These are phyloP conservation scores for Epizoanthus scotinus DNA, from an alignment of 92 coral and sea anemone species.

Conservation along the genomic window DNA sequence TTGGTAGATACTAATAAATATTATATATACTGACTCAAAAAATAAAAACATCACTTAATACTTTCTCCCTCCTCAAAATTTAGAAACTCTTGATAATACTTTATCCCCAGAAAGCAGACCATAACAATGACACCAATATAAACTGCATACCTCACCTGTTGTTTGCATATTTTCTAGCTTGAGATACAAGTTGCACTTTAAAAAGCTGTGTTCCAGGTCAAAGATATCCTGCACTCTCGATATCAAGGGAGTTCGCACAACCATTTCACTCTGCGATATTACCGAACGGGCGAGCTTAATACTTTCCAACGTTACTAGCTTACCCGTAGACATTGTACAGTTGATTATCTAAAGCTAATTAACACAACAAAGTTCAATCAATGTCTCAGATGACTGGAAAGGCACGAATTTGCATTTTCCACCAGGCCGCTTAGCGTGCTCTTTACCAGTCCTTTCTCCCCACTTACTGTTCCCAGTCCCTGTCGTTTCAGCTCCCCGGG, in stretches of 20 bases:
- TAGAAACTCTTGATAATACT: no score
- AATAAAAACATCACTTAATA: no score
- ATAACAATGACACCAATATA: no score
- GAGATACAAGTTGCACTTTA: conserved; percentile 53
- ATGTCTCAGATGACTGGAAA: no score
- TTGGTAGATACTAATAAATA: no score
- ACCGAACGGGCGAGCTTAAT: conserved; percentile 49
- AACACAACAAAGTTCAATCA: no score
- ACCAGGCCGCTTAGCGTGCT: conserved; percentile 6
- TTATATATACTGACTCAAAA: no score
- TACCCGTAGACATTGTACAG: conserved; percentile 2
- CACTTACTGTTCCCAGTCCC: not conserved
- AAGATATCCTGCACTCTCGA: conserved; percentile 51
- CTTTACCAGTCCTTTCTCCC: conserved; percentile 1
- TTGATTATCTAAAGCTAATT: not conserved
- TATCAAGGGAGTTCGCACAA: conserved; percentile 64
- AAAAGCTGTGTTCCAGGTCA: conserved; percentile 45
- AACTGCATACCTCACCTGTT: conserved; percentile 32
- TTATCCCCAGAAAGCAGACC: no score
- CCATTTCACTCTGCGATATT: conserved; percentile 55
- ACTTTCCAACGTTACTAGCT: conserved; percentile 45
- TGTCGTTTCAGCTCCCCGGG: not conserved
- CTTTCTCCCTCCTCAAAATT: no score
- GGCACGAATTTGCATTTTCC: no score
- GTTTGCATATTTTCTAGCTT: conserved; percentile 72